Conservation (phyloP, 2,113 vertebrate genomes). For the Dipodomys ordii region DNA sequence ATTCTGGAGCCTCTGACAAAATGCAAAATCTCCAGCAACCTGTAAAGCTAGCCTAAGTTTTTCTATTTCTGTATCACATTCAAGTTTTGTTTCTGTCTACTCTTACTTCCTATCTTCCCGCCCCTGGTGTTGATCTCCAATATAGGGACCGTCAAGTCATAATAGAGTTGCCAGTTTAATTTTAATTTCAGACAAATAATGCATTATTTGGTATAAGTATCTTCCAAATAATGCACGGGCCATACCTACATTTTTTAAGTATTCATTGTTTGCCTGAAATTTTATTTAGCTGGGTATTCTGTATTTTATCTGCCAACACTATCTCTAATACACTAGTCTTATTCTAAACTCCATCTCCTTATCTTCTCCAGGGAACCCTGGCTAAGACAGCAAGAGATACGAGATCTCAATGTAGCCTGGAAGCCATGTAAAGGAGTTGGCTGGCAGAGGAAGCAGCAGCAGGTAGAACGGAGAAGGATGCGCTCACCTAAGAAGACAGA, state of each 20-base stretch:
- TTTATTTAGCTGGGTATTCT: neutral
- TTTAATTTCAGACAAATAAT: neutral
- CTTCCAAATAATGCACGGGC: neutral
- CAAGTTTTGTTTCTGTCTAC: neutral
- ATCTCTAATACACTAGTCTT: neutral
- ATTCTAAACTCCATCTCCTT: neutral
- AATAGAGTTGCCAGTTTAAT: neutral
- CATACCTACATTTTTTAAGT: no score
- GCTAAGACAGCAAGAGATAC: no score
- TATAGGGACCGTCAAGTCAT: neutral
- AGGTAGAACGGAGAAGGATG: neutral
- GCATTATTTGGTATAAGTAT: neutral
- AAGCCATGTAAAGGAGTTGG: accelerated
- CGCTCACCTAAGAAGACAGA: neutral
- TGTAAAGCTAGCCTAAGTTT: neutral
- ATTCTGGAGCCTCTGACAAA: neutral
- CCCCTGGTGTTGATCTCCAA: neutral
- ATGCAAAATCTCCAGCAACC: neutral
- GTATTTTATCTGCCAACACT: neutral
- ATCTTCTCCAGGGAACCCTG: neutral
- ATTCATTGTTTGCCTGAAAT: no score
- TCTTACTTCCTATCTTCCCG: no score
- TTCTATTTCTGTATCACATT: neutral
- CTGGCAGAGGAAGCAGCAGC: neutral
- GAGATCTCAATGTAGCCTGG: no score